These are phyloP conservation scores for Alethe diademata DNA, from an alignment of 2,113 vertebrate genomes.

Conservation along the genomic window DNA sequence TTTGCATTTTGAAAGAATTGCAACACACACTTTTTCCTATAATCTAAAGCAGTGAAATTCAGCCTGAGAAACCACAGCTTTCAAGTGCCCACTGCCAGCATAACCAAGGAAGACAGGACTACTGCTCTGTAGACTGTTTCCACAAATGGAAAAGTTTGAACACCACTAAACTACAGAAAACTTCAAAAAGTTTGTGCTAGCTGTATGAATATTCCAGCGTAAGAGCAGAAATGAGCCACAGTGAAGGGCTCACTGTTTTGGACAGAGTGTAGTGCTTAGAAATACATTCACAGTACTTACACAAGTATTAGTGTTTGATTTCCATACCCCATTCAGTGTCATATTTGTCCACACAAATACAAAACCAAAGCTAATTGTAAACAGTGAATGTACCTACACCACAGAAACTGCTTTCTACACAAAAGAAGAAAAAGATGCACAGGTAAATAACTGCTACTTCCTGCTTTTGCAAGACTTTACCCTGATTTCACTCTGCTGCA, in stretches of 20 bases:
- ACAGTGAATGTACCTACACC: neutral
- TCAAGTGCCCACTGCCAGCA: neutral
- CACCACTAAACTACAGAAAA: neutral
- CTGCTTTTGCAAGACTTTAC: neutral
- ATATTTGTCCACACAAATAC: neutral
- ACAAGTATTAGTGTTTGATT: neutral
- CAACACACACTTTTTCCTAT: neutral
- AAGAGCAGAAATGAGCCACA: neutral
- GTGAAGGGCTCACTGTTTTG: neutral
- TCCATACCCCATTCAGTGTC: neutral
- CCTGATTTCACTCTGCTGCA: neutral
- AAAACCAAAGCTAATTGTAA: neutral
- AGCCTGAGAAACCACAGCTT: neutral
- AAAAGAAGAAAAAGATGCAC: neutral
- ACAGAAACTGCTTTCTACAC: neutral
- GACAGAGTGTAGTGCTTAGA: neutral
- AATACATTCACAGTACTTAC: neutral
- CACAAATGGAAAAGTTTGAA: neutral
- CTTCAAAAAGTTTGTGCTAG: neutral
- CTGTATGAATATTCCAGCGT: neutral
- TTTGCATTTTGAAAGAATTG: neutral
- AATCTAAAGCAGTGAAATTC: neutral
- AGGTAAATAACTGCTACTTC: neutral
- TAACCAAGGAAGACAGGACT: neutral
- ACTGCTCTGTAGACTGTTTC: neutral